Evolutionary conservation across 2,113 vertebrate genomes (phyloP).

Genomic region (Cyanoderma ruficeps): DNA sequence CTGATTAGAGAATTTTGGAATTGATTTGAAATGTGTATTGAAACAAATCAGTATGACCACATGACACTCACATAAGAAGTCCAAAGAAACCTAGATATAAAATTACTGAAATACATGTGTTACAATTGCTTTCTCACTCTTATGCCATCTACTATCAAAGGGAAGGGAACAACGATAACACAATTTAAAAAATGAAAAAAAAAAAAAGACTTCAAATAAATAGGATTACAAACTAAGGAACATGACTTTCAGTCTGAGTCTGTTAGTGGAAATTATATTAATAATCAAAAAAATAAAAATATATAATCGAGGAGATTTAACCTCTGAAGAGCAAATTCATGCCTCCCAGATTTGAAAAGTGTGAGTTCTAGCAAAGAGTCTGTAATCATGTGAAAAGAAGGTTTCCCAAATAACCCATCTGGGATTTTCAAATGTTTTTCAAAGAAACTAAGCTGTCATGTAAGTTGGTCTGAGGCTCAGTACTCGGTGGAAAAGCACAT

Average conservation of each 20-base stretch:
- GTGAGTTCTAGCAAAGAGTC: neutral
- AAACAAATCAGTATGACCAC: neutral
- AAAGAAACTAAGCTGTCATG: neutral
- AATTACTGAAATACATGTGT: neutral
- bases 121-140: neutral
- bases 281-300: neutral
- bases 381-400: neutral
- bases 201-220: neutral
- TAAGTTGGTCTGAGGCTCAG: neutral
- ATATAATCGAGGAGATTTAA: neutral
- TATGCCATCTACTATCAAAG: neutral
- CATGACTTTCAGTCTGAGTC: neutral
- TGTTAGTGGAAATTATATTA: neutral
- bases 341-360: neutral
- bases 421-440: neutral
- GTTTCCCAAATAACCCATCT: neutral
- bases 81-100: neutral
- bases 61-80: rapidly evolving
- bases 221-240: neutral
- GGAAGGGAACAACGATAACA: neutral
- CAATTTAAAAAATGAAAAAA: rapidly evolving
- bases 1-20: neutral
- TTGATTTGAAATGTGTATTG: neutral
- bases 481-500: neutral
- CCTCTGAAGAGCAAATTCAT: neutral